phyloP scores from a whole-genome alignment of 1,140 invertebrate genomes.

The Neoseiulus cucumeris region DNA sequence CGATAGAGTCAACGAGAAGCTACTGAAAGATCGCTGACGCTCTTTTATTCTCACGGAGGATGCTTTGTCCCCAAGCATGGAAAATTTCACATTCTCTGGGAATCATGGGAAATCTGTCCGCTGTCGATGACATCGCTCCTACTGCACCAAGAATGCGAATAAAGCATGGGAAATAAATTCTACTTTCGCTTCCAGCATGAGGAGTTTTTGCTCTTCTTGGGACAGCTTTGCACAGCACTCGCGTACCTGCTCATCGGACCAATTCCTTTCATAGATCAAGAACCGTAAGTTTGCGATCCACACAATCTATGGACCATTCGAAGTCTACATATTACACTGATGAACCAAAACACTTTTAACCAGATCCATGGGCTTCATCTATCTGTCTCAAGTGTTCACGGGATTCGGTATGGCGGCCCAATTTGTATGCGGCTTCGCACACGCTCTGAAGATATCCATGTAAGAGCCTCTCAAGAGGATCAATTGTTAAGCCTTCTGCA shows the following conservation, averaged over 20 bases:
- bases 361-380: background rate
- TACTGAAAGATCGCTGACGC: no score
- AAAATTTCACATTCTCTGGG: no score
- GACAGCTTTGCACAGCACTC: background rate
- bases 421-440: background rate
- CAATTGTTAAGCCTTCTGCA: background rate
- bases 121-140: no score
- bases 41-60: no score
- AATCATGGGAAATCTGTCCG: no score
- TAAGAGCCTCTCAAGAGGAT: background rate
- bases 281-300: background rate
- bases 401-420: background rate
- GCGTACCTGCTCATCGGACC: background rate
- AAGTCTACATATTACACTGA: no score
- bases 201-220: background rate
- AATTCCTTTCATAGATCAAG: background rate
- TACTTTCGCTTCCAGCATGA: background rate
- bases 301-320: no score
- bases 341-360: no score
- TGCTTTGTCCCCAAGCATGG: no score
- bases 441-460: constrained; percentile 3
- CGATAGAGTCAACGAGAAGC: no score
- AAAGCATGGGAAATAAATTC: no score
- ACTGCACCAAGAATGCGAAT: no score
- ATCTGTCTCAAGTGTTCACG: constrained; percentile 1